Conservation (phyloP, 1,140 invertebrate genomes). For the Coboldia fuscipes region DNA sequence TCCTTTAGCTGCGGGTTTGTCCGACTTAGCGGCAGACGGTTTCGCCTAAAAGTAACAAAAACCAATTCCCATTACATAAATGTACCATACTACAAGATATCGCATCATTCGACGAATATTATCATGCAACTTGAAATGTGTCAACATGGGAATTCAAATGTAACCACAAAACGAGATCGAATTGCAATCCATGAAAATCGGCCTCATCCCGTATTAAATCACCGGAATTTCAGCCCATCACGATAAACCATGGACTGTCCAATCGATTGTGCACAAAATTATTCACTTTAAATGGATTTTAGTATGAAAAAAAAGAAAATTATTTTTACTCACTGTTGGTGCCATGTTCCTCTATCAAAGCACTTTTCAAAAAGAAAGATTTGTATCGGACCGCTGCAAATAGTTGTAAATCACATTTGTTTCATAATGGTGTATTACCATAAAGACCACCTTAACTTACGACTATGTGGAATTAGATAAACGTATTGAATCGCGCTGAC, state of each 20-base stretch:
- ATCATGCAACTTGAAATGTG: too few species aligned
- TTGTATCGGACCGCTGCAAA: too few species aligned
- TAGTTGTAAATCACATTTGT: too few species aligned
- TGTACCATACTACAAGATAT: too few species aligned
- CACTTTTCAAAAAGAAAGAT: slow-evolving; percentile 18
- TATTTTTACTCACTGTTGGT: slow-evolving; percentile 16
- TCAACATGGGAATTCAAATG: slow-evolving; percentile 5
- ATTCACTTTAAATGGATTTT: background rate
- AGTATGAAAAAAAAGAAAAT: slow-evolving; percentile 1
- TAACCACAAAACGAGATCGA: background rate
- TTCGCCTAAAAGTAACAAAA: slow-evolving; percentile 5
- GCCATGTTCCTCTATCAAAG: slow-evolving; percentile 17
- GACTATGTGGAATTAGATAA: too few species aligned
- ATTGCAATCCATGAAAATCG: slow-evolving; percentile 11
- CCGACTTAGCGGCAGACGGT: slow-evolving; percentile 13
- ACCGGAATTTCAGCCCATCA: background rate
- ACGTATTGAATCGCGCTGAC: too few species aligned
- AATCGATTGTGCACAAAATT: background rate
- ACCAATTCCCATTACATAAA: too few species aligned
- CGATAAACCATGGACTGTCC: background rate
- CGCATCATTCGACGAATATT: too few species aligned
- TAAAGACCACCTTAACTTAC: too few species aligned
- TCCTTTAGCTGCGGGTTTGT: slow-evolving; percentile 4
- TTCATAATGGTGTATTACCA: too few species aligned
- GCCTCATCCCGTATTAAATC: too few species aligned